Conservation (phyloP, 2,888 invertebrate species). For the Lithophane leautieri region DNA sequence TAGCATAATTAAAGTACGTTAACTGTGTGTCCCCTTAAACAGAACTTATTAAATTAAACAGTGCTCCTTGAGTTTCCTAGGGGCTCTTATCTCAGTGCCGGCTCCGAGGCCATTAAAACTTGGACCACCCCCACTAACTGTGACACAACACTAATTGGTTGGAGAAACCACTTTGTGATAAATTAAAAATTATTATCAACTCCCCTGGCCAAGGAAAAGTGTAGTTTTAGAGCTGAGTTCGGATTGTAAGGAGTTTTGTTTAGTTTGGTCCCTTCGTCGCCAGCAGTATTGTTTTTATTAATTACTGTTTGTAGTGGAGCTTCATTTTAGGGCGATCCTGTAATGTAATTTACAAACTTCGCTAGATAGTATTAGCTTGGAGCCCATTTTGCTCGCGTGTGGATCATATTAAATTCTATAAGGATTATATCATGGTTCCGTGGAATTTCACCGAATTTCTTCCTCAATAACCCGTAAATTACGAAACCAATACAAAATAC, state of each 20-base stretch:
- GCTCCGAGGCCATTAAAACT: conserved; percentile 78
- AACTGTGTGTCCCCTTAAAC: conserved; percentile 64
- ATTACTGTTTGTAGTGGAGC: conserved; percentile 36
- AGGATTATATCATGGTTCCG: background rate
- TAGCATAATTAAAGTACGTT: conserved; percentile 55
- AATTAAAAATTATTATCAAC: conserved; percentile 72
- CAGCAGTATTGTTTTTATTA: conserved; percentile 48
- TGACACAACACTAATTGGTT: conserved; percentile 80
- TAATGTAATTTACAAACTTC: conserved; percentile 47
- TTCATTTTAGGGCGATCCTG: conserved; percentile 19
- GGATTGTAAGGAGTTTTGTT: conserved; percentile 55
- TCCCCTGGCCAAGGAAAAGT: conserved; percentile 55
- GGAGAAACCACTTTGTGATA: conserved; percentile 74
- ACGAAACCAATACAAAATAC: background rate
- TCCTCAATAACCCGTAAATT: background rate
- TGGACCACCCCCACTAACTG: conserved; percentile 73
- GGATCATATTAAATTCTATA: conserved; percentile 1
- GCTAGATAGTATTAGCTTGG: background rate
- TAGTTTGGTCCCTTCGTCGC: conserved; percentile 36
- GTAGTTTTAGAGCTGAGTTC: conserved; percentile 53
- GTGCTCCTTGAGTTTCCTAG: conserved; percentile 71
- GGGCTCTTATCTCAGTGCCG: conserved; percentile 75
- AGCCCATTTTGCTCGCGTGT: conserved; percentile 14
- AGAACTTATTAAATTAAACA: conserved; percentile 78
- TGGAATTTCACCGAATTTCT: background rate